A percentile compares a stretch with the other conserved stretches of the same genome.
phyloP scores from a whole-genome alignment of 1,140 invertebrate genomes.

The Hypothenemus hampei region DNA sequence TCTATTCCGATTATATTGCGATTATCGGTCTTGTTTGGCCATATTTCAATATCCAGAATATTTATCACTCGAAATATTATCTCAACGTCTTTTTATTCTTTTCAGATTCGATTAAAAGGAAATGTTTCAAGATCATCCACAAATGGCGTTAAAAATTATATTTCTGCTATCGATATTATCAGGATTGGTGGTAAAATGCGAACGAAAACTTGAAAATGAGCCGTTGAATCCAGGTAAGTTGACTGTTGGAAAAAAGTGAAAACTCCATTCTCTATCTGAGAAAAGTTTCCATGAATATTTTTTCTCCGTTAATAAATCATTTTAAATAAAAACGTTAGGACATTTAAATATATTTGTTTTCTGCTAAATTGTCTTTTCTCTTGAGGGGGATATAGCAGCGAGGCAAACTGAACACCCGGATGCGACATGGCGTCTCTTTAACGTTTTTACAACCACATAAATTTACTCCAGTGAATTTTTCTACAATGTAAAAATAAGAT shows the following conservation, averaged over 20 bases:
- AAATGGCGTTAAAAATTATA: not conserved
- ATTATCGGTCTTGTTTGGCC: slow-evolving; percentile 31
- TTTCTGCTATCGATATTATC: too few species aligned
- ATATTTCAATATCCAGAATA: slow-evolving; percentile 8
- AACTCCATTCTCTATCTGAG: not conserved
- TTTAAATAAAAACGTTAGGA: slow-evolving; percentile 27
- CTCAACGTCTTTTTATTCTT: too few species aligned
- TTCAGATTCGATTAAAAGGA: too few species aligned
- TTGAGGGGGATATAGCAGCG: slow-evolving; percentile 23
- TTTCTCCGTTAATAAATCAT: slow-evolving; percentile 20
- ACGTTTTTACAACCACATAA: slow-evolving; percentile 39
- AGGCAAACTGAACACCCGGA: slow-evolving; percentile 26
- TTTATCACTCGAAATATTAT: too few species aligned
- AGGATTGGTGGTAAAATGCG: too few species aligned
- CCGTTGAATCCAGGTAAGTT: slow-evolving; percentile 36
- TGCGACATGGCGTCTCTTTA: slow-evolving; percentile 28
- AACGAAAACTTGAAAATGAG: slow-evolving; percentile 32
- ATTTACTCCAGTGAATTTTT: slow-evolving; percentile 34
- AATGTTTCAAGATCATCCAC: not conserved
- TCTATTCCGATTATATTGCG: slow-evolving; percentile 32
- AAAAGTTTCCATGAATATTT: not conserved
- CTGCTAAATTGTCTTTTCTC: slow-evolving; percentile 34
- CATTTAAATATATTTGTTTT: slow-evolving; percentile 38
- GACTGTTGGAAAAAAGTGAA: slow-evolving; percentile 1
- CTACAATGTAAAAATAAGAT: slow-evolving; percentile 33